Evolutionary conservation across 2,888 invertebrate genomes (phyloP).

Genomic region (Orgyia antiqua): DNA sequence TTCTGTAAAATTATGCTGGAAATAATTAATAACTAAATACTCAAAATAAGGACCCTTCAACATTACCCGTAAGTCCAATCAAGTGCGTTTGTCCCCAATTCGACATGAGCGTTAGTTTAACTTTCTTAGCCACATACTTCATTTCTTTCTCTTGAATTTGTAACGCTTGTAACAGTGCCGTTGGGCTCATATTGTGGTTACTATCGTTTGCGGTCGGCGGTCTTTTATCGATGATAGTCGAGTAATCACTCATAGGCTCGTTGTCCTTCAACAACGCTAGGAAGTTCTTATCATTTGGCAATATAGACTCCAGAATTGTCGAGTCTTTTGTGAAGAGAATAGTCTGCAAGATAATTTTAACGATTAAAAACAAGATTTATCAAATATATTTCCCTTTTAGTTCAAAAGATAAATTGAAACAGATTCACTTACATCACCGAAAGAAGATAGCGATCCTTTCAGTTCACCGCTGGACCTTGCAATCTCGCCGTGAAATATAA

Average conservation of each 20-base stretch:
- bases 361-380: background rate
- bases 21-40: too few relatives aligned
- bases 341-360: slow-evolving; percentile 78
- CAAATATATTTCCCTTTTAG: background rate
- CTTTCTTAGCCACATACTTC: slow-evolving; percentile 55
- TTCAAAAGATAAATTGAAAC: background rate
- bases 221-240: slow-evolving; percentile 57
- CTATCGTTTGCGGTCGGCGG: slow-evolving; percentile 79
- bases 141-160: slow-evolving; percentile 36
- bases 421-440: slow-evolving; percentile 80
- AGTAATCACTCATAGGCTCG: slow-evolving; percentile 39
- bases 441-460: slow-evolving; percentile 82
- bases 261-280: slow-evolving; percentile 61
- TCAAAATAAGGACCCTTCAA: too few relatives aligned
- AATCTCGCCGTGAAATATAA: slow-evolving; percentile 90
- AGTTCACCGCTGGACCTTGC: slow-evolving; percentile 87
- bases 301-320: slow-evolving; percentile 78
- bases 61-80: slow-evolving; percentile 78
- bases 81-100: slow-evolving; percentile 81
- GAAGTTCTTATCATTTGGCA: slow-evolving; percentile 60
- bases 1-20: too few relatives aligned
- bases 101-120: slow-evolving; percentile 77
- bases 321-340: slow-evolving; percentile 90
- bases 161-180: slow-evolving; percentile 29
- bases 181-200: slow-evolving; percentile 41